Evolutionary conservation across 2,113 vertebrate genomes (phyloP), one percentile per base, ranked within the genome.

Genomic region (Piaya cayana): DNA sequence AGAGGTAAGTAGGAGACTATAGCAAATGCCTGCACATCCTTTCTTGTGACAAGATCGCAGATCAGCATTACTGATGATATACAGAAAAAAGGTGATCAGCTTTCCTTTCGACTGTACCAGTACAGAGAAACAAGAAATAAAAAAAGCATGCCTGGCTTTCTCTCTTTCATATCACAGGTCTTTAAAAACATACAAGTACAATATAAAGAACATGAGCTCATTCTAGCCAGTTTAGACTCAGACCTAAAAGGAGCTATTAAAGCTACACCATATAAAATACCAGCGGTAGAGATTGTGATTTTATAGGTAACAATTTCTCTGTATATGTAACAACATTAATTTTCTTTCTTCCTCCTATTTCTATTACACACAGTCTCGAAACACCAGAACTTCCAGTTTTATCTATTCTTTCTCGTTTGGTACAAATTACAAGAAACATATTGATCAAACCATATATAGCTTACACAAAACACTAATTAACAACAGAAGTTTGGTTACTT

Each of bases 381-480:
- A 18, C 83, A 53, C 18, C 49, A 92, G 26, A 95, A 82, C 89
- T 76, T 21, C 11, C 32, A 74, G 27, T 4, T 91, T 82, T 89
- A 68, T 74, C 34, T 79, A 34, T 50, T 67, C n/a, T 72, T 67
- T 37, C 47, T 82, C 79, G 32, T 88, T 88, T 5, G 11, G 56
- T 43, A 86, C 19, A 85, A 91, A 91, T 91, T 59, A 82, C 43
- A 90, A 70, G 39, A 70, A 95, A 92, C 55, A 58, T 78, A 83
- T 27, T 85, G 75, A 82, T 82, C 83, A 70, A 85, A 82, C 23
- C 26, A 77, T 70, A 62, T 8, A 21, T 25, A 91, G 39, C 93
- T 96, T 91, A 83, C 37, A 94, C 86, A 94, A 75, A 90, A 84
- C 52, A 68, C 39, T 72, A 85, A 79, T 91, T 94, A 96, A 75